These are phyloP conservation scores for Archips crataeganus DNA, from an alignment of 2,888 invertebrate genomes.

Conservation along the genomic window DNA sequence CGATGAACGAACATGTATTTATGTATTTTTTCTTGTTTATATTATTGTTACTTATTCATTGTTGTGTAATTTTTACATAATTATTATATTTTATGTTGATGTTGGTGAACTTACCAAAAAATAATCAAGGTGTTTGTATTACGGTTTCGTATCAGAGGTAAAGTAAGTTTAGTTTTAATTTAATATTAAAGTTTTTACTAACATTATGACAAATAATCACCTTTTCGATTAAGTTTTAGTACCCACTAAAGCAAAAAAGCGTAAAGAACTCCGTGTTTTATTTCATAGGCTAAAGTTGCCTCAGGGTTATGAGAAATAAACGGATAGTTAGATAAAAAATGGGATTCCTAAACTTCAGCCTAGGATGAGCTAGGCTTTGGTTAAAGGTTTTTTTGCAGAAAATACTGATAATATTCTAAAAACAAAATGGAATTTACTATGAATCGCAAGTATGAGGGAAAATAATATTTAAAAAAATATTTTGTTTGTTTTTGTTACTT, in stretches of 20 bases:
- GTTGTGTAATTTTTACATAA: too few species aligned
- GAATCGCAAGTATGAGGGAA: not conserved
- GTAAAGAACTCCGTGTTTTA: not conserved
- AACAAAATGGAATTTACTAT: not conserved
- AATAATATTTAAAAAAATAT: not conserved
- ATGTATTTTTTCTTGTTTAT: too few species aligned
- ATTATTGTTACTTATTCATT: too few species aligned
- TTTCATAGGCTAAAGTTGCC: not conserved
- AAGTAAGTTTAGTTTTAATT: not conserved
- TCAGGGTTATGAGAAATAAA: not conserved
- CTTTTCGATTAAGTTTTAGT: too few species aligned
- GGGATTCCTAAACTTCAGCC: not conserved
- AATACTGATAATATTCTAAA: not conserved
- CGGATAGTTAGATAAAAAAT: not conserved
- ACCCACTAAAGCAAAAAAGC: not conserved
- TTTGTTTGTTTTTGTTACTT: not conserved
- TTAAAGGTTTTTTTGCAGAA: not conserved
- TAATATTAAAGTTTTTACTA: not conserved
- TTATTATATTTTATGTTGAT: too few species aligned
- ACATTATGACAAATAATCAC: too few species aligned
- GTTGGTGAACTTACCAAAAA: too few species aligned
- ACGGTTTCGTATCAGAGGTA: too few species aligned
- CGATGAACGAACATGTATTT: not conserved
- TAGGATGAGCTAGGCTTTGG: not conserved
- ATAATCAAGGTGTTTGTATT: too few species aligned